These are phyloP conservation scores for Boloria euphrosyne DNA, from an alignment of 2,888 invertebrate species.

Conservation along the genomic window DNA sequence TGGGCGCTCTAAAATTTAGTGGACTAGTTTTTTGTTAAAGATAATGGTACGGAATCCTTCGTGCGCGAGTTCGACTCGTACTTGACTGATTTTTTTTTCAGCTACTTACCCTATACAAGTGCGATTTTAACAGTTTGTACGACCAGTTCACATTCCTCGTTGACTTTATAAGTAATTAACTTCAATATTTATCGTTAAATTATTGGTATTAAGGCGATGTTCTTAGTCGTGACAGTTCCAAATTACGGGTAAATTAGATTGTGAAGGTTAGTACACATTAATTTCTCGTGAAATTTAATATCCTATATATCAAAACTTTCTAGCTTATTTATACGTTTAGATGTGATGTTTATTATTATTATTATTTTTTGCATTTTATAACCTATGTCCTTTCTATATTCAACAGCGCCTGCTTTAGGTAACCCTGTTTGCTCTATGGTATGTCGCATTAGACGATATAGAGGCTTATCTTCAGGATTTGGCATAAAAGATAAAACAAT, in stretches of 20 bases:
- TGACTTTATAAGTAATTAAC: too few relatives aligned
- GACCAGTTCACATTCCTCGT: too few relatives aligned
- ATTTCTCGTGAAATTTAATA: conserved; percentile 6
- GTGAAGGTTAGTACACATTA: conserved; percentile 12
- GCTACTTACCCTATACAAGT: not conserved
- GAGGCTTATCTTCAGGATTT: conserved; percentile 83
- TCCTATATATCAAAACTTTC: not conserved
- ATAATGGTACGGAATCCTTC: too few relatives aligned
- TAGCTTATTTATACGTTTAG: not conserved
- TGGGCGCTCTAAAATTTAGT: too few relatives aligned
- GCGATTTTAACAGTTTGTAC: not conserved
- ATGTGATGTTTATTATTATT: too few relatives aligned
- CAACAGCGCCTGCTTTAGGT: conserved; percentile 43
- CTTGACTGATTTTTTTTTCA: too few relatives aligned
- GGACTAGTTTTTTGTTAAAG: too few relatives aligned
- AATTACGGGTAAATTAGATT: conserved; percentile 1
- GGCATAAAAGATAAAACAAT: conserved; percentile 83
- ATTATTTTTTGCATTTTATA: not conserved
- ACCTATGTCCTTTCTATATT: conserved; percentile 3
- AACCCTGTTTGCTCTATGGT: conserved; percentile 56
- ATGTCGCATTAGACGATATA: conserved; percentile 84
- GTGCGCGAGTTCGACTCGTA: too few relatives aligned
- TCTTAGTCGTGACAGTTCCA: not conserved
- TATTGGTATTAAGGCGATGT: not conserved
- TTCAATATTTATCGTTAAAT: not conserved